phyloP scores from a whole-genome alignment of 2,113 vertebrate genomes.

The Pachycephala philippinensis region DNA sequence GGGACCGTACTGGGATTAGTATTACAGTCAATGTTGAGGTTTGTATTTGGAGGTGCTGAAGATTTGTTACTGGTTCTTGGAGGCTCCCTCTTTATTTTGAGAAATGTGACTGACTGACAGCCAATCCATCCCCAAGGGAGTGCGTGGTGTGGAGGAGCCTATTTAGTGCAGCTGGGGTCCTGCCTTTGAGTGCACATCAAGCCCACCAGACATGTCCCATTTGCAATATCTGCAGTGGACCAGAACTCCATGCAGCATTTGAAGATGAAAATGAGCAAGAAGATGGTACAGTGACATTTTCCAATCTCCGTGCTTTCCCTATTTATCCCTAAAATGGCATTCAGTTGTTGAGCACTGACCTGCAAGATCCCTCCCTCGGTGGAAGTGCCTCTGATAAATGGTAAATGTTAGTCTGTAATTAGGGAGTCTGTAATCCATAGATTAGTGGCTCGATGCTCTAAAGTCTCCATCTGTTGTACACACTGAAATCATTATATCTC shows the following conservation, averaged over 20 bases:
- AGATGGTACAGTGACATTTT: not conserved
- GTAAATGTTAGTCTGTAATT: not conserved
- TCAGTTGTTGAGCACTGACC: not conserved
- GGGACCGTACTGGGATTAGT: not conserved
- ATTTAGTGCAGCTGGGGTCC: not conserved
- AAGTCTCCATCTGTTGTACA: conserved; percentile 51
- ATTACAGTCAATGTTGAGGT: not conserved
- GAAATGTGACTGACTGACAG: not conserved
- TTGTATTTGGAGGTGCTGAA: not conserved
- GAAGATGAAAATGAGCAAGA: not conserved
- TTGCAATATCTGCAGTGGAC: not conserved
- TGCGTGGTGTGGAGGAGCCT: not conserved
- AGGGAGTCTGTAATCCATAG: conserved; percentile 48
- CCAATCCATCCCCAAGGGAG: not conserved
- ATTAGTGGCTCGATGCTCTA: not conserved
- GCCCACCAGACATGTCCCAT: not conserved
- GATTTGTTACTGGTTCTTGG: not conserved
- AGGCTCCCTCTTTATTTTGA: not conserved
- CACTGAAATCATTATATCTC: conserved; percentile 7
- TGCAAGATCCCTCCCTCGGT: not conserved
- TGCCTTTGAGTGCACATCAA: not conserved
- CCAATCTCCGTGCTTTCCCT: not conserved
- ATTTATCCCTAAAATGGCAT: not conserved
- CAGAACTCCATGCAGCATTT: not conserved
- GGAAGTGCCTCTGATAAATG: not conserved